A percentile compares a stretch with the other conserved stretches of the same genome.
phyloP scores from a whole-genome alignment of 2,797 vertebrate genomes.

The Helicolenus hilgendorfi region DNA sequence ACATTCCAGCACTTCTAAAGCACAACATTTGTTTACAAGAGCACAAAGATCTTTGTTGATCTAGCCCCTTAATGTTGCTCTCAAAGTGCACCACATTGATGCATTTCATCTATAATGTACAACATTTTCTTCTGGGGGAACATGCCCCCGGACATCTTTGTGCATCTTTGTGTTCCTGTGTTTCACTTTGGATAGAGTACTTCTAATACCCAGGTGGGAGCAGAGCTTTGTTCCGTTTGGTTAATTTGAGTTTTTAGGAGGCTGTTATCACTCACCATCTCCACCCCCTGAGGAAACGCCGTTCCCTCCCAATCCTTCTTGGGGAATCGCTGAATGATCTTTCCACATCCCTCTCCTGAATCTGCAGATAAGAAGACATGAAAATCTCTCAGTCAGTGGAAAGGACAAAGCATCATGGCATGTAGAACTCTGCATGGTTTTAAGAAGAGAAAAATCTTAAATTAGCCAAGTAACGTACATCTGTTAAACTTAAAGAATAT shows the following conservation, averaged over 20 bases:
- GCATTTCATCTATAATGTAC: no score
- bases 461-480: neutral
- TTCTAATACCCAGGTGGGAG: neutral
- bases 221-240: neutral
- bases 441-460: neutral
- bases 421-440: neutral
- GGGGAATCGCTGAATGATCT: constrained; percentile 98
- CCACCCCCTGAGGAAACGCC: constrained; percentile 98
- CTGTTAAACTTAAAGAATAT: neutral
- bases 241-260: neutral
- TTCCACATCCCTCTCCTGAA: constrained; percentile 96
- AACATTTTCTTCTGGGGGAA: no score
- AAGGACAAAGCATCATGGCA: neutral
- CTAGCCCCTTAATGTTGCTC: no score
- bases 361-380: constrained; percentile 76
- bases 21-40: no score
- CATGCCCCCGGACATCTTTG: neutral
- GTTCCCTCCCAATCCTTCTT: constrained; percentile 98
- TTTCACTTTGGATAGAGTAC: neutral
- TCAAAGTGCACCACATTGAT: no score
- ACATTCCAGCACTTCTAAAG: no score
- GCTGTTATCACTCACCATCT: constrained; percentile 93
- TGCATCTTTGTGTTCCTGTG: neutral
- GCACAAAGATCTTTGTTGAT: no score
- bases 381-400: constrained; percentile 3